Percentiles rank a stretch among this genome's conserved stretches.
Evolutionary conservation across 2,888 invertebrate species (phyloP).

Genomic region (Lithophane socia): DNA sequence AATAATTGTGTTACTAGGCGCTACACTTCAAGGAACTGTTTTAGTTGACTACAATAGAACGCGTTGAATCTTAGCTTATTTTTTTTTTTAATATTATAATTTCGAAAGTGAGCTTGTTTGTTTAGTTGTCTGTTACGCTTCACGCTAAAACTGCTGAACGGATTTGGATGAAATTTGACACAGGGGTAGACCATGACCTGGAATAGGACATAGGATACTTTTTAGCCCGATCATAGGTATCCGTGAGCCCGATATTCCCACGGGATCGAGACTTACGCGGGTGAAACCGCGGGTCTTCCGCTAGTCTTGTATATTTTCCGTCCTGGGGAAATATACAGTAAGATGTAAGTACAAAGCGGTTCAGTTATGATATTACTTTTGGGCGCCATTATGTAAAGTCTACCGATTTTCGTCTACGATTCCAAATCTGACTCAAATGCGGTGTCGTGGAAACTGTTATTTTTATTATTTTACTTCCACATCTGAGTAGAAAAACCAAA

Average conservation of each 20-base stretch:
- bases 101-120: too few relatives aligned
- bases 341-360: slow-evolving; percentile 6
- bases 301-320: not conserved
- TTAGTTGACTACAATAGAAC: not conserved
- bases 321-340: slow-evolving; percentile 1
- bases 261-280: too few relatives aligned
- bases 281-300: too few relatives aligned
- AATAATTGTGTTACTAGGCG: slow-evolving; percentile 14
- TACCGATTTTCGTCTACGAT: slow-evolving; percentile 18
- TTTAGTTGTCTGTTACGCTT: too few relatives aligned
- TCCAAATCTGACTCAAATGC: not conserved
- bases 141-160: too few relatives aligned
- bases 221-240: too few relatives aligned
- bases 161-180: too few relatives aligned
- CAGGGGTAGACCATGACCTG: too few relatives aligned
- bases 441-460: not conserved
- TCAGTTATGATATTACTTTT: slow-evolving; percentile 29
- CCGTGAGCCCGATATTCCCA: too few relatives aligned
- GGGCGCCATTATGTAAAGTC: slow-evolving; percentile 40
- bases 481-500: not conserved
- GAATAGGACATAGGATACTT: too few relatives aligned
- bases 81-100: too few relatives aligned
- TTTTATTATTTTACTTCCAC: not conserved
- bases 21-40: not conserved
- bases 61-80: not conserved